Percentiles rank a stretch among this genome's conserved stretches.
phyloP scores from a whole-genome alignment of 2,888 invertebrate genomes.

The Sphaerolaimus hirsutus region DNA sequence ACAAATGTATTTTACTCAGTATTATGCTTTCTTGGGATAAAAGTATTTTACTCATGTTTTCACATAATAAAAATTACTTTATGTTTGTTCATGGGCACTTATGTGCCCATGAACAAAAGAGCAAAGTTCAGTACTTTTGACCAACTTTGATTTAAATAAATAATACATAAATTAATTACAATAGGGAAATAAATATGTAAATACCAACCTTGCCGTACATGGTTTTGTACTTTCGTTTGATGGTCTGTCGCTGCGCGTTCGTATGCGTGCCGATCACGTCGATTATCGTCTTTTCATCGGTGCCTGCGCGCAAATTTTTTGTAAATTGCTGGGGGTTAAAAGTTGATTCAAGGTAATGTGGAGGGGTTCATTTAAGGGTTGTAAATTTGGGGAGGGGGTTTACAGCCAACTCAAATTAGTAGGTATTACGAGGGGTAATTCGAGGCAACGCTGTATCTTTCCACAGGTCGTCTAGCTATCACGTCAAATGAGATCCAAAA shows the following conservation, averaged over 20 bases:
- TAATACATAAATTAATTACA: neutral
- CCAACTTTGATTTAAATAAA: neutral
- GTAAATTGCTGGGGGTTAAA: neutral
- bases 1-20: no score
- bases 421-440: no score
- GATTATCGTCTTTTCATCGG: slow-evolving; percentile 16
- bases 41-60: no score
- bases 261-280: slow-evolving; percentile 12
- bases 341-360: neutral
- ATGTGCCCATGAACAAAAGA: neutral
- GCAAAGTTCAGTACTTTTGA: no score
- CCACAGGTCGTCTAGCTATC: no score
- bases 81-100: neutral
- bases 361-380: no score
- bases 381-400: no score
- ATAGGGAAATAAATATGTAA: neutral
- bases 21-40: no score
- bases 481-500: no score
- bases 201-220: slow-evolving; percentile 13
- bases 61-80: no score
- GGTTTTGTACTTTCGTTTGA: slow-evolving; percentile 15
- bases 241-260: slow-evolving; percentile 15
- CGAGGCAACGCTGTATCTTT: no score
- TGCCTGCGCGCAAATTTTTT: slow-evolving; percentile 8
- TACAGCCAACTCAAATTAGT: no score